phyloP scores from a whole-genome alignment of 2,888 invertebrate species.

The Oscheius sp. region DNA sequence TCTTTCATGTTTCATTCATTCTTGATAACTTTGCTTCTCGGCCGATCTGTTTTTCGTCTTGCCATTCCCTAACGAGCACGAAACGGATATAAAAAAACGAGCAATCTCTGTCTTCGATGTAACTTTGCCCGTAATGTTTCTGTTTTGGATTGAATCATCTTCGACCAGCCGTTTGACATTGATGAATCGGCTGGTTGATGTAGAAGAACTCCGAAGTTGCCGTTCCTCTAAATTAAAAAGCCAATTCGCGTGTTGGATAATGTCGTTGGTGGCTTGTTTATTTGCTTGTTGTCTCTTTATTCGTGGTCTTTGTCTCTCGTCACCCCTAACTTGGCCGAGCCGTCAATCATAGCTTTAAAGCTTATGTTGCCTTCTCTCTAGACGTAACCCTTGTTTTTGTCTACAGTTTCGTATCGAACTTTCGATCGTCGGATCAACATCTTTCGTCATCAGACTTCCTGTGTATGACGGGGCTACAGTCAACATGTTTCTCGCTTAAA shows the following conservation, averaged over 20 bases:
- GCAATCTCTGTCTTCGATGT: background rate
- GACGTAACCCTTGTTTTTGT: too few relatives aligned
- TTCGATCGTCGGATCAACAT: too few relatives aligned
- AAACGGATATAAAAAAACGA: background rate
- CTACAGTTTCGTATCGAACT: too few relatives aligned
- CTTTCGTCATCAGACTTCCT: too few relatives aligned
- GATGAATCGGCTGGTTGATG: background rate
- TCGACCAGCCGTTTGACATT: background rate
- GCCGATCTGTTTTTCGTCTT: background rate
- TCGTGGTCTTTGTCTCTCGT: background rate
- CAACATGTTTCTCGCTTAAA: too few relatives aligned
- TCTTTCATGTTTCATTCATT: slow-evolving; percentile 17
- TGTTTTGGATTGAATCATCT: background rate
- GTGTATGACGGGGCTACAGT: too few relatives aligned
- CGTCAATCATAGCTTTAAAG: background rate
- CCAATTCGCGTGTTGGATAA: background rate
- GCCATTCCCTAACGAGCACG: slow-evolving; percentile 1
- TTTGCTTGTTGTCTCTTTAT: background rate
- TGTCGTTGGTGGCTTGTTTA: background rate
- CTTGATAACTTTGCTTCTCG: slow-evolving; percentile 7
- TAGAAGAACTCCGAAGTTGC: too few relatives aligned
- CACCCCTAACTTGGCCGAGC: background rate
- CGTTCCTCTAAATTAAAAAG: slow-evolving; percentile 8
- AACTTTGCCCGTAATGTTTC: background rate
- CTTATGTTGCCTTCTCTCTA: too few relatives aligned